Evolutionary conservation across 1,140 invertebrate species (phyloP), one percentile per base, ranked within the genome.

Genomic region (Drosophila repletoides): DNA sequence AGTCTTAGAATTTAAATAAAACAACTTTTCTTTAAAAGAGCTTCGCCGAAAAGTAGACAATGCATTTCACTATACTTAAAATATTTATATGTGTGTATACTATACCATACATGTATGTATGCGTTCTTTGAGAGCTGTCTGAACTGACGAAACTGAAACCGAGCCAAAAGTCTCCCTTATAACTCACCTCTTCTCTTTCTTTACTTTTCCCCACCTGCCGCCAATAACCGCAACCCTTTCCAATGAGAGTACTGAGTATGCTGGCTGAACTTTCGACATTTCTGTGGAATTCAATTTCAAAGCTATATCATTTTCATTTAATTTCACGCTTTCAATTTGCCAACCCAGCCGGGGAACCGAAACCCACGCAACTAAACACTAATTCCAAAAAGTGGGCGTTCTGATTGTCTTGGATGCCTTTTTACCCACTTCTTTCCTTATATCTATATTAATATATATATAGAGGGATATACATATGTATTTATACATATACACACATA

Each of bases 271-370:
- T 81, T 81, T 81, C 26, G 77, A 73, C 77, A 81, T 81, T 83
- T 81, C 77, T 84, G 69, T 73, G 73, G 79, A 84, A 84, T 83
- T 84, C 79, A 77, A 83, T 83, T 83, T 83, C 77, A 83, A 84
- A 84, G 77, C 77, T 71, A 77, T 84, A 83, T 84, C 73, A 83
- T 77, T 84, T 83, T 83, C 79, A 84, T 77, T 83, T 83, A 84
- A 83, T 83, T 83, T 83, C 60, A 83, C 73, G 77, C 73, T 84
- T 81, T 83, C 73, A 83, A 81, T 77, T 77, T 83, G 69, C 64
- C 63, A 70, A 69, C 68, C 49, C 34, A 40, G 28, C 34, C 15
- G 24, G 31, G 26, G 10, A n/a, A 33, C 60, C 28, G 26, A 36
- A 40, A 19, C 55, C 61, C 72, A 55, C 67, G 65, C 69, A 36